Evolutionary conservation across 2,113 vertebrate genomes (phyloP), one percentile per base, ranked within the genome.

Genomic region (Lampris incognitus): DNA sequence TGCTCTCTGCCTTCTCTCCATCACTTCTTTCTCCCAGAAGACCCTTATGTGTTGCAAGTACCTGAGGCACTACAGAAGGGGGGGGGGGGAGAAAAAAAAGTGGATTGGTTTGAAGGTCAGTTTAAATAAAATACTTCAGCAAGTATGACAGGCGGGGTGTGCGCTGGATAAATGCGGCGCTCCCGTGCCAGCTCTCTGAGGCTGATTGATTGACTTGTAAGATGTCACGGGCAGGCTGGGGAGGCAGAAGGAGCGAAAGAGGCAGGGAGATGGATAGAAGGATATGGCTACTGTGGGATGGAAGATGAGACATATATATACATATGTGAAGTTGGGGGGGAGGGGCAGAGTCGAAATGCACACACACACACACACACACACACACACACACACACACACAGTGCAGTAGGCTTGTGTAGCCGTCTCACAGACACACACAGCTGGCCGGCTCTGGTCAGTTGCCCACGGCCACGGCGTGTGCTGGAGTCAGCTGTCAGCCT

Each of bases 401-500:
- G 24, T 24, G 24, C 24, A 24, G 24, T 24, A 24, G 24, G 24
- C 24, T 24, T 24, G 24, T 24, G 24, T 24, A 24, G 24, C 24
- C 24, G 24, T 24, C 63, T 50, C 72, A 75, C 11, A 11, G 41
- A 50, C 63, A 50, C 55, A 67, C 63, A 66, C 72, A 49, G 91
- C 81, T 90, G 86, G 91, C 79, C 72, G 68, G 70, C 92, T 90
- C 85, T 91, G 94, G 96, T 96, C 96, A 96, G 94, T 95, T 95
- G 95, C 95, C 96, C 86, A 55, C 80, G 86, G 95, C 91, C 94
- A 86, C 88, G 85, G 90, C 66, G 87, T 85, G 93, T 94, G 90
- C 95, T 93, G 95, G 90, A 93, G 95, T 91, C 94, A 95, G 93
- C 95, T 96, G 96, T 96, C 96, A 96, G 85, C 87, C 40, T 86